These are phyloP conservation scores for Pseudachorutes palmiensis DNA, from an alignment of 1,140 invertebrate genomes.

Conservation along the genomic window DNA sequence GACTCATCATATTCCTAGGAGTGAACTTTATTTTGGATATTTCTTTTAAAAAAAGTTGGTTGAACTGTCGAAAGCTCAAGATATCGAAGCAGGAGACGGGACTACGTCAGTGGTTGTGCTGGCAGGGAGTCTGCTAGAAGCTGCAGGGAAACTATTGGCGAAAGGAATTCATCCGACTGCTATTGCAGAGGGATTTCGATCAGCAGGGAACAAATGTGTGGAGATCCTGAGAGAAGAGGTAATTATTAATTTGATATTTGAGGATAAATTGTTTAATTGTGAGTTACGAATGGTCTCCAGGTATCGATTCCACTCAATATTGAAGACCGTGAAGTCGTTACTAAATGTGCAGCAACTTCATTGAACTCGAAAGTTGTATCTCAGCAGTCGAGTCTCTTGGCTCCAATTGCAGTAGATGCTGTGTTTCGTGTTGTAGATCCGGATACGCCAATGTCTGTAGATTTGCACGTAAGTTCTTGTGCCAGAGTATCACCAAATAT, in stretches of 20 bases:
- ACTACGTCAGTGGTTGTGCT: slow-evolving; percentile 96
- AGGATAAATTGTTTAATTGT: neutral
- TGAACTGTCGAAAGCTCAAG: slow-evolving; percentile 95
- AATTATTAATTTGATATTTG: neutral
- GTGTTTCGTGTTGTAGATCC: slow-evolving; percentile 77
- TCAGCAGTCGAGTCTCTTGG: slow-evolving; percentile 88
- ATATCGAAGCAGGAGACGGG: slow-evolving; percentile 98
- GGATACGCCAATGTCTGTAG: slow-evolving; percentile 53
- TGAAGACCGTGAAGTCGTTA: slow-evolving; percentile 72
- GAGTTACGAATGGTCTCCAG: slow-evolving; percentile 30
- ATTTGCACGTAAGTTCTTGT: slow-evolving; percentile 48
- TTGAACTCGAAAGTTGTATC: slow-evolving; percentile 98
- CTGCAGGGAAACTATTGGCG: slow-evolving; percentile 80
- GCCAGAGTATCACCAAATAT: neutral
- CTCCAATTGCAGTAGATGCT: slow-evolving; percentile 94
- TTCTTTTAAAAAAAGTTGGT: slow-evolving; percentile 63
- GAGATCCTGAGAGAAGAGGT: slow-evolving; percentile 53
- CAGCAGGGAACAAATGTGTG: slow-evolving; percentile 73
- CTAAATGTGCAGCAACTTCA: slow-evolving; percentile 93
- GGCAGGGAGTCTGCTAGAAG: slow-evolving; percentile 89
- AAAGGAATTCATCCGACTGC: slow-evolving; percentile 96
- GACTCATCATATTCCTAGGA: neutral
- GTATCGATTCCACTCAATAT: slow-evolving; percentile 85
- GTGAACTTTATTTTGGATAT: neutral
- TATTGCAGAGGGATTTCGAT: slow-evolving; percentile 94